Percentiles rank a stretch among this genome's conserved stretches.
These are phyloP conservation scores for Phytoseiulus persimilis DNA, from an alignment of 2,888 invertebrate species.

Conservation along the genomic window DNA sequence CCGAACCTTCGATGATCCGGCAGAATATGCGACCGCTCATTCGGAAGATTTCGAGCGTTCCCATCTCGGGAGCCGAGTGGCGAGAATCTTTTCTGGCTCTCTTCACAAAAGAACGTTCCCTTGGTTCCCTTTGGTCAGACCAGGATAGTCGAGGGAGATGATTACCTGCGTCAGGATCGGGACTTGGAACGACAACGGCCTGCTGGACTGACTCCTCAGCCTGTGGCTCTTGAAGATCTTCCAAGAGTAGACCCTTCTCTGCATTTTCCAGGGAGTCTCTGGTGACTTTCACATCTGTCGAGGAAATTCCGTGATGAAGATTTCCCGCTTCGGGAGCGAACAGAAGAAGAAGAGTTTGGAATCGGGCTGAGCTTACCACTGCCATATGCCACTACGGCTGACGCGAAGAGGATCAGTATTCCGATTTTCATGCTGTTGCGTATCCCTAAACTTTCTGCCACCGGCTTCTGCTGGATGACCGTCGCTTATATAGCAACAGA, in stretches of 20 bases:
- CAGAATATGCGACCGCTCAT: too few relatives aligned
- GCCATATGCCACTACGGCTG: not conserved
- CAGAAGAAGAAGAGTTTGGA: too few relatives aligned
- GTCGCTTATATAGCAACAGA: not conserved
- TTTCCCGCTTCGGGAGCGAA: not conserved
- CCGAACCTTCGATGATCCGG: too few relatives aligned
- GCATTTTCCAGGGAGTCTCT: not conserved
- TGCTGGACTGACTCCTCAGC: slow-evolving; percentile 21
- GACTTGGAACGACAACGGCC: not conserved
- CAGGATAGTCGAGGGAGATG: too few relatives aligned
- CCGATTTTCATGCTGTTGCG: not conserved
- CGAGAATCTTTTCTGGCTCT: too few relatives aligned
- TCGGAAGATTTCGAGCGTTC: too few relatives aligned
- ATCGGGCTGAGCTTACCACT: not conserved
- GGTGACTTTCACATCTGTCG: not conserved
- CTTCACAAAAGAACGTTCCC: too few relatives aligned
- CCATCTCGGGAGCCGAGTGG: too few relatives aligned
- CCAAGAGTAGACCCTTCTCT: not conserved
- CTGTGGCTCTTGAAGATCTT: not conserved
- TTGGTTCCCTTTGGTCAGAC: too few relatives aligned
- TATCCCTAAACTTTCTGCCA: not conserved
- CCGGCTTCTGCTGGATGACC: not conserved
- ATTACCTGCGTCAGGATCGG: not conserved
- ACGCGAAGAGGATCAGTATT: not conserved
- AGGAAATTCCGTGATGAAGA: not conserved